Percentiles rank a stretch among this genome's conserved stretches.
Evolutionary conservation across 2,888 invertebrate genomes (phyloP).

Genomic region (Taenaris catops): DNA sequence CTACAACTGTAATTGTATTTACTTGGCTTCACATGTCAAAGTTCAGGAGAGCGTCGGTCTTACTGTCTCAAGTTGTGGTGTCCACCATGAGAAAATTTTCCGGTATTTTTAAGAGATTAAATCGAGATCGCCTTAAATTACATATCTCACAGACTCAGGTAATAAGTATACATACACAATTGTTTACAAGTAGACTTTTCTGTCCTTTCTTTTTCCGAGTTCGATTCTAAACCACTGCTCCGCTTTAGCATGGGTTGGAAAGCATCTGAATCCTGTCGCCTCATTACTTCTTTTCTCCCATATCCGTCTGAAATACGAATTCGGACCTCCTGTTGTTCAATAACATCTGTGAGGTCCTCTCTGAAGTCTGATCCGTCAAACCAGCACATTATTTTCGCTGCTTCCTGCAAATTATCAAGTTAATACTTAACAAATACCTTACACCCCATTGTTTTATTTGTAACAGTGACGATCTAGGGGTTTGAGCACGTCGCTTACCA

Average conservation of each 20-base stretch:
- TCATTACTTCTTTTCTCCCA: conserved; percentile 41
- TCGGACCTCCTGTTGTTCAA: conserved; percentile 68
- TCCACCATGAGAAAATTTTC: too few relatives aligned
- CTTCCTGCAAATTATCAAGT: conserved; percentile 61
- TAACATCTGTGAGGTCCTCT: conserved; percentile 67
- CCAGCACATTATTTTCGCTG: conserved; percentile 72
- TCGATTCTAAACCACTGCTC: conserved; percentile 57
- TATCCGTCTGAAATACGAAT: conserved; percentile 62
- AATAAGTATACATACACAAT: conserved; percentile 54
- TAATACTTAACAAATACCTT: too few relatives aligned
- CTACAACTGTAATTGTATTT: too few relatives aligned
- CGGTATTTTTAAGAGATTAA: too few relatives aligned
- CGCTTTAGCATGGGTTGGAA: conserved; percentile 68
- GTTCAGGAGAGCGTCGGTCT: too few relatives aligned
- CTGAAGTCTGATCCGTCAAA: conserved; percentile 71
- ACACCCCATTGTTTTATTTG: too few relatives aligned
- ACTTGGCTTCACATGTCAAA: too few relatives aligned
- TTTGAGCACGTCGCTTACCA: too few relatives aligned
- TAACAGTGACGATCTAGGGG: too few relatives aligned
- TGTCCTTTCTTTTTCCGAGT: conserved; percentile 42
- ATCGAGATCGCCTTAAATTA: too few relatives aligned
- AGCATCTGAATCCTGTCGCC: conserved; percentile 58
- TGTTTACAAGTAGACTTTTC: conserved; percentile 50
- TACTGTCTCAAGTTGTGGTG: too few relatives aligned
- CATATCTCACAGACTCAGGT: too few relatives aligned